Conservation (phyloP, 2,113 vertebrate genomes). For the Oriolus oriolus region DNA sequence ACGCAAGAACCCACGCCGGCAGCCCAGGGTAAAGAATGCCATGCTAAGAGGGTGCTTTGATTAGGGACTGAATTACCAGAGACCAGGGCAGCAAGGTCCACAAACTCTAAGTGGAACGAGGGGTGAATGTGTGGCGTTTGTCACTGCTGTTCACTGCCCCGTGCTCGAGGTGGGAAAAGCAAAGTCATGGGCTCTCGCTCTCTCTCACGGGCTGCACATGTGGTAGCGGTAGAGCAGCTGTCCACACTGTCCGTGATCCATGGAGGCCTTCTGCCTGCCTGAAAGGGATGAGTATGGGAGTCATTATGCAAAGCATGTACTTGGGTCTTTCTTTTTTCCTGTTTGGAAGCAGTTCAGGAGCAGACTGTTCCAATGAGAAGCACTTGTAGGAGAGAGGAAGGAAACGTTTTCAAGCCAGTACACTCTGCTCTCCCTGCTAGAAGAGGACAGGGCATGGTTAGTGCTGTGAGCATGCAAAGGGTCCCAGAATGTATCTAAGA, state of each 20-base stretch:
- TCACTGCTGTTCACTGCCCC: fast-evolving
- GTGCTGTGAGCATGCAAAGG: fast-evolving
- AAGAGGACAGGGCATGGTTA: not conserved
- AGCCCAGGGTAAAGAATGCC: constrained; percentile 8
- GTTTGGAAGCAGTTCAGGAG: not conserved
- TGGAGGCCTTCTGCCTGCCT: not conserved
- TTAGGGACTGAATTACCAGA: not conserved
- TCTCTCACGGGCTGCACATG: fast-evolving
- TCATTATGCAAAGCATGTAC: not conserved
- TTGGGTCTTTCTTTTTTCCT: not conserved
- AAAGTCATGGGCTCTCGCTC: not conserved
- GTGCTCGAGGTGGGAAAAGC: not conserved
- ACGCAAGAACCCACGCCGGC: not conserved
- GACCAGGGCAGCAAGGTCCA: not conserved
- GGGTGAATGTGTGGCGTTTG: not conserved
- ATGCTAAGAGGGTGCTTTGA: not conserved
- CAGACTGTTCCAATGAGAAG: not conserved
- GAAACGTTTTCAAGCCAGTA: not conserved
- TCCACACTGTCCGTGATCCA: not conserved
- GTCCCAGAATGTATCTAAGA: not conserved
- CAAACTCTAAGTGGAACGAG: fast-evolving
- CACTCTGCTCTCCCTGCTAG: not conserved
- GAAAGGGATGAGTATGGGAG: not conserved
- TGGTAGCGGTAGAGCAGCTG: not conserved
- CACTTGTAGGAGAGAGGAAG: not conserved